Base-by-base conservation (phyloP, 2,888 invertebrate genomes). In the Deilephila elpenor region DNA sequence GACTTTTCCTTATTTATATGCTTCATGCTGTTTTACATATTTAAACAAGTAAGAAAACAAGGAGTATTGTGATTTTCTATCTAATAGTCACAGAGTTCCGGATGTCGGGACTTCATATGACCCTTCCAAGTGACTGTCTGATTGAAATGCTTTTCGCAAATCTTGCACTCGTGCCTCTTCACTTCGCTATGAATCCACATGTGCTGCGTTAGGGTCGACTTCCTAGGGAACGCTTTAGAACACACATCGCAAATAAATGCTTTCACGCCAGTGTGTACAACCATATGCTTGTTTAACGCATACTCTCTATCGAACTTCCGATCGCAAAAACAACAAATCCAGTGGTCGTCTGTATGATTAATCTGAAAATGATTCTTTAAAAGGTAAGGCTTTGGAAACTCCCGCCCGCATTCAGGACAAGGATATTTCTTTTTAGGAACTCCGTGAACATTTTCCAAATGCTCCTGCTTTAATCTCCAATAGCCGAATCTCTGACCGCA, bases 161-260 rank as follows among this genome's bases (percentile, higher is more conserved):
- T 73, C 1, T 80, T 84, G 72, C 92, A 93, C 62, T 86, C 86
- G 67, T 89, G 89, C 60, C 86, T 80, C 72, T 92, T 92, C 0
- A 86, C 81, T 3, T 89, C 91, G 70, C 88, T 92, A 73, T 93
- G 93, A 11, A 91, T 87, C 92, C 92, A 92, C 84, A 89, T 89
- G 74, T 93, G 93, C 74, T 89, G 88, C 1, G 79, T 81, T 34
- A 93, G 76, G 1, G 88, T 89, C n/a, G 88, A 88, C 76, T 91
- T 91, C 29, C 91, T 83, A 1, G 87, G 84, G 77, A 93, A 93
- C 0, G 84, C 80, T 73, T 95, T 95, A 0, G 88, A 80, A 74
- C 95, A 95, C 0, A 92, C 86, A n/a, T 86, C 84, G 75, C 95
- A 95, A 19, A 88, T 82, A 74, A 91, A 95, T 0, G 89, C 85